These are phyloP conservation scores for Ormyrus rosae DNA, from an alignment of 2,888 invertebrate genomes.

Conservation along the genomic window DNA sequence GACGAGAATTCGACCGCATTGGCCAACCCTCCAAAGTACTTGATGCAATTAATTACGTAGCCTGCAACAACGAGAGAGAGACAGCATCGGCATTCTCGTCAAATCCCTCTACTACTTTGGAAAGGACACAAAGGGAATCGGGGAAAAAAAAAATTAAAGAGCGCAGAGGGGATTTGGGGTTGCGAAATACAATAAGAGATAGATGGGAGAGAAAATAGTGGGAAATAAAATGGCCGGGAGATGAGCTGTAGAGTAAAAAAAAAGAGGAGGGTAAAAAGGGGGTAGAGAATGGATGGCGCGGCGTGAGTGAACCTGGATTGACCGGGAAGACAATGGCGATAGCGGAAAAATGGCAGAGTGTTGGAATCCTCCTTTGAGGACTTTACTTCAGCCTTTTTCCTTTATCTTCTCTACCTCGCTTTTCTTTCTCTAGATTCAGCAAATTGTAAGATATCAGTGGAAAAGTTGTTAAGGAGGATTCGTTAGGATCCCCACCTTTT, in stretches of 20 bases:
- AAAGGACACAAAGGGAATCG: too few relatives aligned
- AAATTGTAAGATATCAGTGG: constrained; percentile 21
- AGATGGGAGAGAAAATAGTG: too few relatives aligned
- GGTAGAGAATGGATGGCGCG: background rate
- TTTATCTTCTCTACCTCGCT: background rate
- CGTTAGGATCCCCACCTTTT: background rate
- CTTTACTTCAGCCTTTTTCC: constrained; percentile 11
- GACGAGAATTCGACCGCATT: too few relatives aligned
- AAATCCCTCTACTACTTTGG: too few relatives aligned
- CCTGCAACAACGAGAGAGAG: too few relatives aligned
- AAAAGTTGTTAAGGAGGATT: constrained; percentile 19
- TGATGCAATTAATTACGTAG: too few relatives aligned
- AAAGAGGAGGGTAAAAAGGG: background rate
- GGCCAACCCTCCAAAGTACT: too few relatives aligned
- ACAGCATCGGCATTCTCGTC: too few relatives aligned
- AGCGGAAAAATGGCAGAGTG: constrained; percentile 24
- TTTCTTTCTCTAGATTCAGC: constrained; percentile 18
- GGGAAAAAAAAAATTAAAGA: too few relatives aligned
- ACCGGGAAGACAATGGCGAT: constrained; percentile 12
- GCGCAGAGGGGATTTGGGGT: too few relatives aligned
- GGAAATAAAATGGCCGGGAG: background rate
- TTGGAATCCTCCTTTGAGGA: background rate
- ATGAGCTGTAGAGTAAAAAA: background rate
- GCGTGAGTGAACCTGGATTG: constrained; percentile 15
- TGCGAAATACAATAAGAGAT: too few relatives aligned